A percentile compares a stretch with the other conserved stretches of the same genome.
These are phyloP conservation scores for Bubo scandiacus DNA, from an alignment of 2,113 vertebrate genomes.

Conservation along the genomic window DNA sequence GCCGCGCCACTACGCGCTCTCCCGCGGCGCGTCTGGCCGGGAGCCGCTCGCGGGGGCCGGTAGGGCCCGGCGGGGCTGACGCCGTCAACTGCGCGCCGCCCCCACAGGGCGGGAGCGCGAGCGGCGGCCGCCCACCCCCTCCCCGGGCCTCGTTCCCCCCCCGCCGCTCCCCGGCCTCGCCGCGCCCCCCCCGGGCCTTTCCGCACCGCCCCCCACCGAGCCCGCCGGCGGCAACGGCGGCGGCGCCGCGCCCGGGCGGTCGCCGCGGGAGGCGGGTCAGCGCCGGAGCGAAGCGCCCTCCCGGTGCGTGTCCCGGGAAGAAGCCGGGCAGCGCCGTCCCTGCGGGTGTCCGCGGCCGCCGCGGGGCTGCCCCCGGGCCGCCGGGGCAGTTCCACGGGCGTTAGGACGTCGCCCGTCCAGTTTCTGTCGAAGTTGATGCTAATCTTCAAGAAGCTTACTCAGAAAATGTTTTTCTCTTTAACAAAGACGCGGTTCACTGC, in stretches of 20 bases:
- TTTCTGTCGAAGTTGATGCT: accelerated
- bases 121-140: not conserved
- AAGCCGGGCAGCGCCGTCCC: not conserved
- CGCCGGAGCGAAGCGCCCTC: too few species aligned
- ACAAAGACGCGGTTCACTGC: not conserved
- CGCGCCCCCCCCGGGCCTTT: too few species aligned
- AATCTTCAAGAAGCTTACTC: accelerated
- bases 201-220: too few species aligned
- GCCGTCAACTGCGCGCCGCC: not conserved
- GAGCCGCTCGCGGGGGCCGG: not conserved
- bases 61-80: not conserved
- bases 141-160: conserved; percentile 42
- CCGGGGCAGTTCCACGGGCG: accelerated
- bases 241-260: too few species aligned
- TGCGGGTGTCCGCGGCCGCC: accelerated
- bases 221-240: not conserved
- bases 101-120: not conserved
- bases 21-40: too few species aligned
- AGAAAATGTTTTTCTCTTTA: not conserved
- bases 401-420: accelerated
- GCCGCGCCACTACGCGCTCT: not conserved
- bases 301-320: not conserved
- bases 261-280: too few species aligned
- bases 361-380: too few species aligned
- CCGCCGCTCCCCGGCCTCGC: not conserved